Evolutionary conservation across 2,113 vertebrate genomes (phyloP).

Genomic region (Mus musculus): DNA sequence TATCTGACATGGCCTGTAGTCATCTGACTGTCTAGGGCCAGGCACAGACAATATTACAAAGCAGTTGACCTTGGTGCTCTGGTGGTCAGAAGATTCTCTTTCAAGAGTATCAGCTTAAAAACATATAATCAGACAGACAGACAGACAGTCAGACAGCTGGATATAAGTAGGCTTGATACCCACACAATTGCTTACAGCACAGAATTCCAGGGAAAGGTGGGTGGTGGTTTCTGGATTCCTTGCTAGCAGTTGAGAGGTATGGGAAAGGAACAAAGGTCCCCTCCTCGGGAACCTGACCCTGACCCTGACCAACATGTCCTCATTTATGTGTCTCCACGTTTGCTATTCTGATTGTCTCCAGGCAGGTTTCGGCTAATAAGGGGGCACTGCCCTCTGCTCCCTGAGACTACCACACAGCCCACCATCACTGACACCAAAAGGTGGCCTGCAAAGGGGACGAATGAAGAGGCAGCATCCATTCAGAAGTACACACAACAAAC

Average conservation of each 20-base stretch:
- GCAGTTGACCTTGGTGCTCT: not conserved
- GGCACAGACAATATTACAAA: not conserved
- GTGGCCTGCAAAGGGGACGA: not conserved
- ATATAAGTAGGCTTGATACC: not conserved
- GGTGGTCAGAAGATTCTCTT: not conserved
- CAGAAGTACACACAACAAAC: not conserved
- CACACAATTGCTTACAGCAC: not conserved
- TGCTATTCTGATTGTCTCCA: not conserved
- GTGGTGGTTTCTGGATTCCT: not conserved
- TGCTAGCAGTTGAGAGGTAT: not conserved
- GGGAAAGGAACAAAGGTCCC: not conserved
- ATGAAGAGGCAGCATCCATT: not conserved
- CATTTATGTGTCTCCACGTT: not conserved
- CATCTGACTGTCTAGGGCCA: not conserved
- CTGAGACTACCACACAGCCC: not conserved
- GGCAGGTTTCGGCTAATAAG: not conserved
- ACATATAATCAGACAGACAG: not conserved
- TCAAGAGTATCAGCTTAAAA: constrained; percentile 36
- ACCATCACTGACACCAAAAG: constrained; percentile 12
- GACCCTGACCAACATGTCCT: not conserved
- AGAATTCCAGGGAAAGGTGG: not conserved
- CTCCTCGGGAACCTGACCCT: not conserved
- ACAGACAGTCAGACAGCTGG: not conserved
- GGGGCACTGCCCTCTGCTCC: not conserved
- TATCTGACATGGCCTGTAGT: not conserved